Conservation (phyloP, 2,797 vertebrate genomes). For the Loriculus beryllinus region DNA sequence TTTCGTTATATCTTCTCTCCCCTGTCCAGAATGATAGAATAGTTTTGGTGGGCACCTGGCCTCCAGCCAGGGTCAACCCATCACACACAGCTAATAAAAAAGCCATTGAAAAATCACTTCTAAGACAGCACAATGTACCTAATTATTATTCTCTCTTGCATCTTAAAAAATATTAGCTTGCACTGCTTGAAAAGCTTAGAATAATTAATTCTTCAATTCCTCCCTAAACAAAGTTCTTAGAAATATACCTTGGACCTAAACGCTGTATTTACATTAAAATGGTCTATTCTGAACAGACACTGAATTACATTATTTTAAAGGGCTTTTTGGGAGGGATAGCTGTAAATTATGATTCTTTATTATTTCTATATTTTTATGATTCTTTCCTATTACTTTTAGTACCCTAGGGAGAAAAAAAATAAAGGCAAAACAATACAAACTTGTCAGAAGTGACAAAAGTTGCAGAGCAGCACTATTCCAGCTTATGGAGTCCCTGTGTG, state of each 20-base stretch:
- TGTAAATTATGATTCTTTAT: not conserved
- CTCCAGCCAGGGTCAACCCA: not conserved
- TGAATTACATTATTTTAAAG: not conserved
- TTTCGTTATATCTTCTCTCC: not conserved
- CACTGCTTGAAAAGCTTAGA: not conserved
- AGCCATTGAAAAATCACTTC: not conserved
- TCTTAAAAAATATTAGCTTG: not conserved
- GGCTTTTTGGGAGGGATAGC: not conserved
- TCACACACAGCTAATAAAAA: not conserved
- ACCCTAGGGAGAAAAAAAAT: not conserved
- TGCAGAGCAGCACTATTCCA: not conserved
- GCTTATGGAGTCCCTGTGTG: not conserved
- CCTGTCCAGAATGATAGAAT: not conserved
- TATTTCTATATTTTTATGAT: not conserved
- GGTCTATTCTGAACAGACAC: not conserved
- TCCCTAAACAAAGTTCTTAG: not conserved
- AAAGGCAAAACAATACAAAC: not conserved
- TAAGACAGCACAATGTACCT: not conserved
- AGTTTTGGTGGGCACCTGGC: not conserved
- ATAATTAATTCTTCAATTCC: slow-evolving; percentile 12
- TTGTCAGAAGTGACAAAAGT: not conserved
- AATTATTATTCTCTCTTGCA: not conserved
- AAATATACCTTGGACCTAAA: not conserved
- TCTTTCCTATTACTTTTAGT: not conserved
- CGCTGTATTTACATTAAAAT: not conserved